A percentile compares a stretch with the other conserved stretches of the same genome.
Conservation (phyloP, 2,888 invertebrate genomes). For the Melieria omissa region DNA sequence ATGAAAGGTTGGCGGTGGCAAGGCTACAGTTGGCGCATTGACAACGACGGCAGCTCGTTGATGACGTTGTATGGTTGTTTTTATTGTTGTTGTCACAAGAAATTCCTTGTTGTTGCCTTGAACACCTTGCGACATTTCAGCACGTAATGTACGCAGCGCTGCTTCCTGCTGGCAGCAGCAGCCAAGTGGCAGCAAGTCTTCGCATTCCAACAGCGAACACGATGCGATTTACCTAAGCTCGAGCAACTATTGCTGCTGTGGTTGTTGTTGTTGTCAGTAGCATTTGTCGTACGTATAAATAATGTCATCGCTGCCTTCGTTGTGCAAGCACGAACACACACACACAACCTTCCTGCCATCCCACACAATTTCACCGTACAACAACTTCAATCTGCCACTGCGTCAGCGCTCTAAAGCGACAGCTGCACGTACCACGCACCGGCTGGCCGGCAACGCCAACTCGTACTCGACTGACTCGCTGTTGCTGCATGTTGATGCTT, state of each 20-base stretch:
- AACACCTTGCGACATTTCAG: neutral
- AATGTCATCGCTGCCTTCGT: neutral
- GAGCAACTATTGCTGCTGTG: neutral
- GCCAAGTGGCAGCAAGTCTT: neutral
- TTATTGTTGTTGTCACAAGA: no score
- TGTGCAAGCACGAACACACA: no score
- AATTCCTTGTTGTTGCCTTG: neutral
- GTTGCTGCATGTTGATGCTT: neutral
- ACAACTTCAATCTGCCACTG: neutral
- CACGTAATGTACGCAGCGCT: neutral
- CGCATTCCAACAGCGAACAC: neutral
- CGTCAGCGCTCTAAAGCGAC: slow-evolving; percentile 4
- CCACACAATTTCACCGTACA: no score
- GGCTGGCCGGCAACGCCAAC: slow-evolving; percentile 11
- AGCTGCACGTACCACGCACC: slow-evolving; percentile 14
- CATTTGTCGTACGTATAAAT: slow-evolving; percentile 42
- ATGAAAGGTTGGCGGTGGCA: neutral
- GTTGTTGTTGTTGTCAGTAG: slow-evolving; percentile 27
- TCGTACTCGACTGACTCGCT: neutral
- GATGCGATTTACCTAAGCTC: neutral
- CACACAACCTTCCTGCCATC: no score
- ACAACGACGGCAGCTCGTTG: neutral
- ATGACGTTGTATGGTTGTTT: neutral
- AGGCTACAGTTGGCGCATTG: neutral
- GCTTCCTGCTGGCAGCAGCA: neutral